Percentiles rank a stretch among this genome's conserved stretches.
Evolutionary conservation across 2,888 invertebrate genomes (phyloP).

Genomic region (Agrochola macilenta): DNA sequence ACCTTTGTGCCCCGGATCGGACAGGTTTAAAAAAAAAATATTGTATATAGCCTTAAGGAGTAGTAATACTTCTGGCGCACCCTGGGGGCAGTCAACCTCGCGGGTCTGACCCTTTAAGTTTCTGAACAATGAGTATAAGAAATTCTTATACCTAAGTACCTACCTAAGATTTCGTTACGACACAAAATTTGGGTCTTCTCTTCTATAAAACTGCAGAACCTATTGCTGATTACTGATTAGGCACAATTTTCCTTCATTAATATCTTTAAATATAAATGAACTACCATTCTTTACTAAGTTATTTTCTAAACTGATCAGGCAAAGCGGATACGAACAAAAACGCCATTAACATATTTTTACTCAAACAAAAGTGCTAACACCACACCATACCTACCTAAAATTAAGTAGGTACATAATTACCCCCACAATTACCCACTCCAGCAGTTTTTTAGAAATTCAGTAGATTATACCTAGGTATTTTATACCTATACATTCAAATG

Average conservation of each 20-base stretch:
- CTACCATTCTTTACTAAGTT: not conserved
- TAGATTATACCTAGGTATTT: not conserved
- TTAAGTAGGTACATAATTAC: not conserved
- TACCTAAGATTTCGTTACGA: not conserved
- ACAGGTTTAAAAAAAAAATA: too few species aligned
- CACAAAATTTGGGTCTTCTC: not conserved
- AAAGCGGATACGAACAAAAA: not conserved
- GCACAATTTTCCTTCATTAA: too few species aligned
- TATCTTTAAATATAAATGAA: not conserved
- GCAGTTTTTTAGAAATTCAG: conserved; percentile 8
- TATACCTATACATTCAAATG: not conserved
- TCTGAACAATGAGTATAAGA: too few species aligned
- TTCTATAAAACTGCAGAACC: not conserved
- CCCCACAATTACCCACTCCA: not conserved
- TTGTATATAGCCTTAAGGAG: too few species aligned
- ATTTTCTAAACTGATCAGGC: not conserved
- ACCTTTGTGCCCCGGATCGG: too few species aligned
- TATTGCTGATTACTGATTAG: not conserved
- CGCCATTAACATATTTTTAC: not conserved
- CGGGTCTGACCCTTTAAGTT: too few species aligned
- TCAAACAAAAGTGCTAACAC: not conserved
- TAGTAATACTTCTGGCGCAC: too few species aligned
- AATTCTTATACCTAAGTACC: not conserved
- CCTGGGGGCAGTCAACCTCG: too few species aligned
- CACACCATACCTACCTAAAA: not conserved